These are phyloP conservation scores for Ennomos quercinarius DNA, from an alignment of 2,888 invertebrate genomes.

Conservation along the genomic window DNA sequence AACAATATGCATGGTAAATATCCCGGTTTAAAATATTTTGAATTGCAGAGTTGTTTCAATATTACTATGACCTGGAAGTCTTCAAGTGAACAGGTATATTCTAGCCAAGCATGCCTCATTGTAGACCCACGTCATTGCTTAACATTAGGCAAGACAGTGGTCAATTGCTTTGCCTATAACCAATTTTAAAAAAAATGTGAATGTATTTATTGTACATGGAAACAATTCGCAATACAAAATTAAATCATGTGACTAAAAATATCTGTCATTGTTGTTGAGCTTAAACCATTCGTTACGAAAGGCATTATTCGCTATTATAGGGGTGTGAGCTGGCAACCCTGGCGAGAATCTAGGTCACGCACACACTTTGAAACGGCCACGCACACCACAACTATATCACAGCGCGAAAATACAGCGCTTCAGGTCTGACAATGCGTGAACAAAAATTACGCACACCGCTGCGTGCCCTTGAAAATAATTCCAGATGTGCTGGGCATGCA, in stretches of 20 bases:
- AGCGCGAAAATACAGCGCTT: constrained; percentile 4
- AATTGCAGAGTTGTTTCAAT: no score
- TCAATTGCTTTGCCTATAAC: no score
- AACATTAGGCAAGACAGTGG: no score
- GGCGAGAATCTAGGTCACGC: constrained; percentile 70
- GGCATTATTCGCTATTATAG: constrained; percentile 54
- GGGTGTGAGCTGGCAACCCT: constrained; percentile 52
- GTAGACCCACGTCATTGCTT: neutral
- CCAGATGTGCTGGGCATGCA: neutral
- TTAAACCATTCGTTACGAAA: constrained; percentile 48
- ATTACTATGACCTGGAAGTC: no score
- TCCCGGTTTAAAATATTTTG: no score
- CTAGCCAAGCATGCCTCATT: no score
- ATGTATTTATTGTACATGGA: neutral
- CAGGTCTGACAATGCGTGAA: neutral
- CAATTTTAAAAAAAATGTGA: neutral
- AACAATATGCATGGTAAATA: no score
- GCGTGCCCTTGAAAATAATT: neutral
- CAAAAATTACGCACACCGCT: neutral
- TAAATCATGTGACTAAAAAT: constrained; percentile 52
- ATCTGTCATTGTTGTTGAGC: constrained; percentile 52
- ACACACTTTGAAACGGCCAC: constrained; percentile 37
- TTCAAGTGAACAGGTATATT: no score
- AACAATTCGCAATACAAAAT: constrained; percentile 1
- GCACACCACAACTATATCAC: constrained; percentile 15